Base-by-base conservation (phyloP, 1,140 invertebrate genomes). In the Drosophila oshimai region DNA sequence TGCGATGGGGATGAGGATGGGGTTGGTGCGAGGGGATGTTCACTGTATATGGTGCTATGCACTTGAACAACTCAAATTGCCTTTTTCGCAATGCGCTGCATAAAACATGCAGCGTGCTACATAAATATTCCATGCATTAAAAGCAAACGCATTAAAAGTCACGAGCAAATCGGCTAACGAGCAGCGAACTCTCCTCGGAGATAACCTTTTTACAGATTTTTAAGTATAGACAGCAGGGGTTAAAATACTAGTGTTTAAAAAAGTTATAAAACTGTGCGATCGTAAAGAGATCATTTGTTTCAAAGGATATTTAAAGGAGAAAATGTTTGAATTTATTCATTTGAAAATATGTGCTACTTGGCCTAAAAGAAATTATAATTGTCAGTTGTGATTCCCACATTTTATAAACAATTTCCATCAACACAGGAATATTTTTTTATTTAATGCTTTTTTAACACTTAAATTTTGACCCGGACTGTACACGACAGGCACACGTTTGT, bases 51-150 rank as follows among this genome's bases (percentile, higher is more conserved):
- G 79, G 80, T 51, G 51, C 29, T 58, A 62, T 84, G 80, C 79
- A 86, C 79, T 84, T 84, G 80, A 84, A 84, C 62, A 58, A 41
- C 62, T 74, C 44, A 61, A 74, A 78, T 78, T 50, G 79, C 57
- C 70, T 70, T 67, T 78, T 74, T 47, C 45, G 68, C 41, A 46
- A 41, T 71, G 37, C 34, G 46, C 37, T 75, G 74, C 75, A 83
- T 83, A 71, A 83, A 84, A 83, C 70, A 84, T 79, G 75, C 70
- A 68, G 55, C 47, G 51, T 58, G 68, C 74, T 54, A 65, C 69
- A 74, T 78, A 83, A 78, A 84, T 84, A 84, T 74, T 79, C 46
- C 68, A 72, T 72, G 55, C 68, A 72, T 72, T 72, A 72, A 72
- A 73, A 72, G 80, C 68, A 41, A 78, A 72, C 50, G 78, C 75